These are phyloP conservation scores for Sebastiscus albofasciatus DNA, from an alignment of 2,797 vertebrate species.

Conservation along the genomic window DNA sequence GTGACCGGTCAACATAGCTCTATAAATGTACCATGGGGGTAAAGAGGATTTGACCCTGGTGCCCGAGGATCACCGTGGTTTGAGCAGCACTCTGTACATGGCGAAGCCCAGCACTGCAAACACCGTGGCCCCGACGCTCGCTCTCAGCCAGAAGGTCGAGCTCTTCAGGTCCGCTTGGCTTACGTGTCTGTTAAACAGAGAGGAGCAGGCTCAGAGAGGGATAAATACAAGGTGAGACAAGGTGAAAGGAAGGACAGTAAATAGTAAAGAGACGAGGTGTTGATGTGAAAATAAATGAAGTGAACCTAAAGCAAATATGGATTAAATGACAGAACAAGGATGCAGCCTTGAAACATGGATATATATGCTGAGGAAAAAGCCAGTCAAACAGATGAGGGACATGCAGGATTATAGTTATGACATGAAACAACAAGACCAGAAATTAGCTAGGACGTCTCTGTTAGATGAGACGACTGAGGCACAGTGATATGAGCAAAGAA, in stretches of 20 bases:
- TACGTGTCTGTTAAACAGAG: slow-evolving; percentile 84
- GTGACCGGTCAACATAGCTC: slow-evolving; percentile 16
- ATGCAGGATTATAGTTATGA: slow-evolving; percentile 7
- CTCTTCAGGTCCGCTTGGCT: slow-evolving; percentile 92
- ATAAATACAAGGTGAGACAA: neutral
- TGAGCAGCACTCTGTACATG: slow-evolving; percentile 93
- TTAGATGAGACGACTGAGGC: neutral
- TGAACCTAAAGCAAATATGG: neutral
- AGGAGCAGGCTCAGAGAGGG: neutral
- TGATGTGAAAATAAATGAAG: neutral
- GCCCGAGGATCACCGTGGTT: slow-evolving; percentile 86
- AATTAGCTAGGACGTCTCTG: slow-evolving; percentile 21
- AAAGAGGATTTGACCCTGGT: neutral
- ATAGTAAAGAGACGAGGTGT: neutral
- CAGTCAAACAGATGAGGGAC: slow-evolving; percentile 4
- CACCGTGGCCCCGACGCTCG: slow-evolving; percentile 93
- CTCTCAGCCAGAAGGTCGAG: slow-evolving; percentile 93
- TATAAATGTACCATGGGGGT: neutral
- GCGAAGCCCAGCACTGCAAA: slow-evolving; percentile 94
- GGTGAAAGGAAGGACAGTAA: neutral
- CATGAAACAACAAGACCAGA: neutral
- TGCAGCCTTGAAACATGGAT: neutral
- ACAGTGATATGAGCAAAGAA: neutral
- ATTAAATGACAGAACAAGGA: neutral
- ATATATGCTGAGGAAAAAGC: slow-evolving; percentile 9